Evolutionary conservation across 2,888 invertebrate genomes (phyloP).

Genomic region (Ophion costatus): DNA sequence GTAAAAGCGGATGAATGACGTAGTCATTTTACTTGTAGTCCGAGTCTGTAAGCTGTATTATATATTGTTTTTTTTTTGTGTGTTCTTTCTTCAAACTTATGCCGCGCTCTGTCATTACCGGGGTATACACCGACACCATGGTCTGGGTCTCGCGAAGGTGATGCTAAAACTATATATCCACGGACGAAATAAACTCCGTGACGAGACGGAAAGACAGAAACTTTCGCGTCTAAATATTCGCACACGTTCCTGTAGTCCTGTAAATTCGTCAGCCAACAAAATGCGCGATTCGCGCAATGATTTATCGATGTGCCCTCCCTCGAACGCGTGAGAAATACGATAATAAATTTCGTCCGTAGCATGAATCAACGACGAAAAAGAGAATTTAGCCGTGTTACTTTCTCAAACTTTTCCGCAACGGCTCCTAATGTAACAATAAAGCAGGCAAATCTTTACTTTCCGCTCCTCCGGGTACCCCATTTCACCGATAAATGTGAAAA

Average conservation of each 20-base stretch:
- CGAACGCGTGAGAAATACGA: conserved; percentile 30
- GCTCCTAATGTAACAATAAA: background rate
- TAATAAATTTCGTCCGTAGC: conserved; percentile 28
- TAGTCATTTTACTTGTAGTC: conserved; percentile 17
- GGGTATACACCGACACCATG: conserved; percentile 1
- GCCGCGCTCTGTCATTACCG: conserved; percentile 75
- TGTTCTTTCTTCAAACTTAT: conserved; percentile 54
- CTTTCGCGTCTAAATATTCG: conserved; percentile 51
- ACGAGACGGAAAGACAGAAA: conserved; percentile 46
- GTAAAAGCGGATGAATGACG: conserved; percentile 52
- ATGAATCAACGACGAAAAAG: background rate
- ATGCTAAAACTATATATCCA: conserved; percentile 27
- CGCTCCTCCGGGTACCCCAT: background rate
- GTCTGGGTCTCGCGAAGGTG: conserved; percentile 37
- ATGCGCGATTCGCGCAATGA: conserved; percentile 22
- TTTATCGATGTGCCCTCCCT: conserved; percentile 26
- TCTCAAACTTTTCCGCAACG: conserved; percentile 4
- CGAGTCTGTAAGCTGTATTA: conserved; percentile 23
- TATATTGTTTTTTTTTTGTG: conserved; percentile 10
- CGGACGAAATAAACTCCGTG: conserved; percentile 41
- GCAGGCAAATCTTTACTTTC: background rate
- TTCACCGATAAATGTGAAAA: background rate
- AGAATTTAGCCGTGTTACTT: background rate
- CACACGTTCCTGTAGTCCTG: conserved; percentile 27
- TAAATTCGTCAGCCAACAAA: conserved; percentile 36